Base-by-base conservation (phyloP, 2,113 vertebrate species). In the Leucosticte australis region DNA sequence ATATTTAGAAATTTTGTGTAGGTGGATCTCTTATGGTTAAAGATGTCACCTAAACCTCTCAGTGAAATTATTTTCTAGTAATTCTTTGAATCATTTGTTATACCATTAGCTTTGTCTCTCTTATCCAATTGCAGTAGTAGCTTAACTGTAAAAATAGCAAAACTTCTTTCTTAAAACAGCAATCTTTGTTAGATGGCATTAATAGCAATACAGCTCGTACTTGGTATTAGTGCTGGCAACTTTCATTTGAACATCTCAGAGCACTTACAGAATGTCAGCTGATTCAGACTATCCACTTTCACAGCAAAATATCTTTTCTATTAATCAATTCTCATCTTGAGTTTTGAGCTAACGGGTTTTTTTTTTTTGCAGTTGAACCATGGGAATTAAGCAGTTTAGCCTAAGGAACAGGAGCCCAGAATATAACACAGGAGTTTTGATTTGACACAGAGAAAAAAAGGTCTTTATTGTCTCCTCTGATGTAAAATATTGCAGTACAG, bases 1-100 rank as follows among this genome's bases (percentile, higher is more conserved):
- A 92, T 96, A 91, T 93, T 91, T 95, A 95, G 86, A 92, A 97
- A 80, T 39, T 71, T 24, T 86, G 85, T 91, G 79, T 91, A 81
- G 69, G 67, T 83, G 27, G 71, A 92, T 46, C 15, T 94, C 17
- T 88, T 76, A 39, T 75, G 52, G 80, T 94, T 94, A 92, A 90
- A 83, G 53, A 47, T 95, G 84, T 55, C 67, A 92, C 62, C 47
- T 86, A 91, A 95, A 83, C 65, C 26, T 77, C 64, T 79, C 73
- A 52, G 2, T 84, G 70, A 59, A 95, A 80, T 74, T 53, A 77
- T 87, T 96, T 94, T 41, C 75, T 83, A 83, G 35, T 83, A 96
- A 85, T 96, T 89, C 50, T 95, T 96, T 89, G 73, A 69, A 47
- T 56, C 31, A 49, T 94, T 97, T 96, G 30, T 91, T 87, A 75